Percentiles rank a stretch among this genome's conserved stretches.
phyloP scores from a whole-genome alignment of 1,140 invertebrate genomes.

The Conus ventricosus region DNA sequence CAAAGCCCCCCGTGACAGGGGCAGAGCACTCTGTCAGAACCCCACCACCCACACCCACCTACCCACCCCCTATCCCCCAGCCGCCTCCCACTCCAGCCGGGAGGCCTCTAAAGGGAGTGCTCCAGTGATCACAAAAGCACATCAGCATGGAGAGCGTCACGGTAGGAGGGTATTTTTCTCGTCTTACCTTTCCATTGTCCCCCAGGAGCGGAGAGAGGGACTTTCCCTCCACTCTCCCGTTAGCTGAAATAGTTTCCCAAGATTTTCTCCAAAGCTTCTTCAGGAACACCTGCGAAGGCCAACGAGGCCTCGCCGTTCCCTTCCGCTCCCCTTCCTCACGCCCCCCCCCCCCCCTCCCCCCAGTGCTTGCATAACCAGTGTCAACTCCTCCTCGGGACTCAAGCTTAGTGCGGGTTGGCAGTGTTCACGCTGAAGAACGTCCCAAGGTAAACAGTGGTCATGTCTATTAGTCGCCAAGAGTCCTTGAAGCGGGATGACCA shows the following conservation, averaged over 20 bases:
- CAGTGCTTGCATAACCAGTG: not conserved
- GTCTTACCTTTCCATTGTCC: not conserved
- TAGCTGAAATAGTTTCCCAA: not conserved
- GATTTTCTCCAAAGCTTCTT: too few relatives aligned
- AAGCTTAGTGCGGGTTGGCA: not conserved
- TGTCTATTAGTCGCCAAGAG: not conserved
- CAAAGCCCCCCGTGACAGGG: not conserved
- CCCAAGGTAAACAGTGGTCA: not conserved
- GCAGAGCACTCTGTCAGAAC: not conserved
- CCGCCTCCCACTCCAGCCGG: not conserved
- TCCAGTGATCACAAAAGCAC: slow-evolving; percentile 9
- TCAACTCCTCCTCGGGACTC: not conserved
- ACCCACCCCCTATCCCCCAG: not conserved
- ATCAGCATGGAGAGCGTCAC: not conserved
- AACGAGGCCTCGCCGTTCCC: too few relatives aligned
- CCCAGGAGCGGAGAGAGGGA: not conserved
- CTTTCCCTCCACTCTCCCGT: not conserved
- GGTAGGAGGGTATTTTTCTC: not conserved
- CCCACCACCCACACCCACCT: not conserved
- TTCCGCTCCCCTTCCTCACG: too few relatives aligned
- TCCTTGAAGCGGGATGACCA: not conserved
- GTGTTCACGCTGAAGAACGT: not conserved
- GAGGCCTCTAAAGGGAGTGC: not conserved
- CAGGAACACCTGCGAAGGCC: too few relatives aligned
- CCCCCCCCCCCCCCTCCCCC: not conserved